Evolutionary conservation across 2,113 vertebrate genomes (phyloP), one percentile per base, ranked within the genome.

Genomic region (Saccopteryx leptura): DNA sequence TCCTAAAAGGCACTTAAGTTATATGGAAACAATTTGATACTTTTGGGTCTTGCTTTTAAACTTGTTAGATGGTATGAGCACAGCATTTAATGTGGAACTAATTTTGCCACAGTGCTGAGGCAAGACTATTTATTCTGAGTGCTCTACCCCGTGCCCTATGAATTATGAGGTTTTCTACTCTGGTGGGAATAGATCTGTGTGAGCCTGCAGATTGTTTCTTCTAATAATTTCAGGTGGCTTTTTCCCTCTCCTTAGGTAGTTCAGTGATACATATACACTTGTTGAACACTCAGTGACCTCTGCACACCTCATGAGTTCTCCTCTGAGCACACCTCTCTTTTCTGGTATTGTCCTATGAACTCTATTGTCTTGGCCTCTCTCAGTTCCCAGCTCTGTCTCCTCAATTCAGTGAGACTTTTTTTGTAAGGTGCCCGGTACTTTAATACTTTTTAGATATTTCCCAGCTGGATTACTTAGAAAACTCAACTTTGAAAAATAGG

Each of bases 31-130:
- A 61, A 5, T 87, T 82, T 88, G 46, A 50, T 61, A 52, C 17
- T 69, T 95, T 69, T 33, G 21, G 50, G 13, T 81, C 58, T 92
- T 65, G 24, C 54, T 84, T 74, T 94, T 79, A 79, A 84, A 88
- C 26, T 71, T 39, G 26, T 46, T 83, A 65, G 50, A n/a, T 88
- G 63, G 12, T 50, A 88, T 88, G 14, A 66, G 18, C 56, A 65
- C 14, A 72, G 24, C 9, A 8, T 69, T 96, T 81, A 31, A 10
- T 86, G 28, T 93, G 74, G 28, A 26, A 56, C 46, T 54, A 6
- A 39, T 82, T 86, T 74, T 54, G 17, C 21, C 17, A 48, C 19
- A 21, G 23, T 50, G 46, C 74, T 56, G 50, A 89, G 39, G 39
- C 19, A 75, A 69, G 75, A 39, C 50, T 31, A 3, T 71, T 54